These are phyloP conservation scores for Merops nubicus DNA, from an alignment of 2,113 vertebrate species.

Conservation along the genomic window DNA sequence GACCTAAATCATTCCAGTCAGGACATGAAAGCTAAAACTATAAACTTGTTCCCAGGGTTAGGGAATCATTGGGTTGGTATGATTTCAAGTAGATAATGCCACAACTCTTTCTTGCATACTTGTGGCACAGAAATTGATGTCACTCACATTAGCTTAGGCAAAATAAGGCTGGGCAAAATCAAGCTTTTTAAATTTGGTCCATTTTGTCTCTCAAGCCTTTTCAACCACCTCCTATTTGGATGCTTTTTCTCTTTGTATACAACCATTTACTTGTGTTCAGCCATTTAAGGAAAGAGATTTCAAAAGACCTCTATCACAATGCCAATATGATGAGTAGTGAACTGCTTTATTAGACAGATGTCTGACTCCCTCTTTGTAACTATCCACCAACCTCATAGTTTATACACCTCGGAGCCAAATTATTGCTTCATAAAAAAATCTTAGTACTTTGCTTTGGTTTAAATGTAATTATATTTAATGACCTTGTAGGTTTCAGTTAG, in stretches of 20 bases:
- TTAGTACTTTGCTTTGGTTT: slow-evolving; percentile 43
- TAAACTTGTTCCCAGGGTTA: neutral
- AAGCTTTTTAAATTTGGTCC: neutral
- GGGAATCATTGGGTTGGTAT: neutral
- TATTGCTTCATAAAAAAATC: slow-evolving; percentile 65
- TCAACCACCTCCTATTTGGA: neutral
- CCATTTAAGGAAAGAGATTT: slow-evolving; percentile 42
- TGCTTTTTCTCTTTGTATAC: neutral
- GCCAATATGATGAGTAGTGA: slow-evolving; percentile 9
- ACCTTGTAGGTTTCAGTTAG: slow-evolving; percentile 60
- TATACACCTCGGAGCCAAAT: slow-evolving; percentile 45
- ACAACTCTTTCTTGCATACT: neutral
- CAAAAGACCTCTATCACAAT: slow-evolving; percentile 17
- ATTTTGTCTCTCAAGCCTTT: neutral
- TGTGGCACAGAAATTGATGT: neutral
- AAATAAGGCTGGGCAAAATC: neutral
- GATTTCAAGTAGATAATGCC: neutral
- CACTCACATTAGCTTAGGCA: neutral
- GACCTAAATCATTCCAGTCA: neutral
- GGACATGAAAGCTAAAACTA: neutral
- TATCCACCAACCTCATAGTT: slow-evolving; percentile 45
- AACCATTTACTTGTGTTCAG: neutral
- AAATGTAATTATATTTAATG: slow-evolving; percentile 68
- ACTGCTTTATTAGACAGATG: slow-evolving; percentile 53
- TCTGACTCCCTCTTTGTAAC: slow-evolving; percentile 46